phyloP scores from a whole-genome alignment of 2,888 invertebrate species.

The Acheta domesticus region DNA sequence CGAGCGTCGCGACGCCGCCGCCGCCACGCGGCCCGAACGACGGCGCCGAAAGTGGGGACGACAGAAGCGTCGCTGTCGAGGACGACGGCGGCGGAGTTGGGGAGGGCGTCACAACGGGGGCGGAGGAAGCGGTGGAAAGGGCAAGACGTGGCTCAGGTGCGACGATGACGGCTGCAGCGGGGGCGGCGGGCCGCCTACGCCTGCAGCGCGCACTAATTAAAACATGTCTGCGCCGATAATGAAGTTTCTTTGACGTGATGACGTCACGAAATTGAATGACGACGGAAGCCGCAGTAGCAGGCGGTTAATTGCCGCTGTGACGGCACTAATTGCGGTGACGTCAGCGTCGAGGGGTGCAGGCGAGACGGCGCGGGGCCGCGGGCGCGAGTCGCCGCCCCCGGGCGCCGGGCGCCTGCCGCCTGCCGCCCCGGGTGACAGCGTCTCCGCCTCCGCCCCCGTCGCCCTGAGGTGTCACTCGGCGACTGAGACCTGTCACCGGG shows the following conservation, averaged over 20 bases:
- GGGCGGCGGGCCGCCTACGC: not conserved
- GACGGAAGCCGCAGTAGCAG: slow-evolving; percentile 3
- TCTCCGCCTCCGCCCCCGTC: not conserved
- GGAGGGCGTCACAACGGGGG: slow-evolving; percentile 18
- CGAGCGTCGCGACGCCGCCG: not conserved
- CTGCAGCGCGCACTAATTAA: slow-evolving; percentile 27
- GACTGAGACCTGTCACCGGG: too few species aligned
- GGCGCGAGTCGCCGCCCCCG: not conserved
- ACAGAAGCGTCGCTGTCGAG: not conserved
- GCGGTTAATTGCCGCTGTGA: slow-evolving; percentile 29
- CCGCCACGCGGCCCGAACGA: not conserved
- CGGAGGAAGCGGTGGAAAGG: not conserved
- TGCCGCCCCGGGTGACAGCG: not conserved
- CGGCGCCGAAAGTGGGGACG: not conserved
- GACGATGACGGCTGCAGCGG: not conserved
- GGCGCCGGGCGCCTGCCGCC: too few species aligned
- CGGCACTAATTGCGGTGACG: slow-evolving; percentile 30
- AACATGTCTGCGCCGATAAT: slow-evolving; percentile 26
- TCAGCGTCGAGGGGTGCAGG: slow-evolving; percentile 21
- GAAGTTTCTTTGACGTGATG: slow-evolving; percentile 25
- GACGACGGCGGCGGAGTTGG: not conserved
- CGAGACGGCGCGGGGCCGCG: not conserved
- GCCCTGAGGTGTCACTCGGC: not conserved
- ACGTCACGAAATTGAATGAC: slow-evolving; percentile 27
- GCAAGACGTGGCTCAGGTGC: not conserved